Conservation (phyloP, 1,140 invertebrate species). For the Globodera rostochiensis region DNA sequence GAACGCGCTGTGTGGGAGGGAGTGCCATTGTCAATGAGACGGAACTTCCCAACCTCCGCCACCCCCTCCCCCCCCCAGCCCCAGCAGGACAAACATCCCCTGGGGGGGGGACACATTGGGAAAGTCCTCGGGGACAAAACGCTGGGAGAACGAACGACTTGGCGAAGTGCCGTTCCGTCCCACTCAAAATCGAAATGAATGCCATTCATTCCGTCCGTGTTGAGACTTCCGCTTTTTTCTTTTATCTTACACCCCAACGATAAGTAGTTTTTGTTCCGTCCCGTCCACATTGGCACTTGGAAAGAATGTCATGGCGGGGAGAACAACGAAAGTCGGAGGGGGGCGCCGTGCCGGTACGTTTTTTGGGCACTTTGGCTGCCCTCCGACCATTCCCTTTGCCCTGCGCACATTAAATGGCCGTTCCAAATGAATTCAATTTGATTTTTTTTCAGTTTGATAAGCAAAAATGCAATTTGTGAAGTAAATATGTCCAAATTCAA, state of each 20-base stretch:
- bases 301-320: not conserved
- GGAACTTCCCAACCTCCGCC: no score
- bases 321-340: not conserved
- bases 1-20: not conserved
- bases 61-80: no score
- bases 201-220: not conserved
- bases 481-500: constrained; percentile 6
- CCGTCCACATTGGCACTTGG: not conserved
- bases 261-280: not conserved
- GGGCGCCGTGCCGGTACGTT: not conserved
- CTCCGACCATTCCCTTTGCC: not conserved
- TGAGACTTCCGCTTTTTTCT: not conserved
- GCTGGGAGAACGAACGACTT: not conserved
- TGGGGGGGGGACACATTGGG: no score
- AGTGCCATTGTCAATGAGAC: not conserved
- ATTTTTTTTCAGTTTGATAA: constrained; percentile 13
- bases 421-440: not conserved
- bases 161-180: not conserved
- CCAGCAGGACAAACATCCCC: not conserved
- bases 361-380: not conserved
- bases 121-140: not conserved
- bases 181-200: not conserved
- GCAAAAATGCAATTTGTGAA: constrained; percentile 4
- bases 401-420: not conserved
- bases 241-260: not conserved